These are phyloP conservation scores for Pipra filicauda DNA, from an alignment of 2,113 vertebrate species.

Conservation along the genomic window DNA sequence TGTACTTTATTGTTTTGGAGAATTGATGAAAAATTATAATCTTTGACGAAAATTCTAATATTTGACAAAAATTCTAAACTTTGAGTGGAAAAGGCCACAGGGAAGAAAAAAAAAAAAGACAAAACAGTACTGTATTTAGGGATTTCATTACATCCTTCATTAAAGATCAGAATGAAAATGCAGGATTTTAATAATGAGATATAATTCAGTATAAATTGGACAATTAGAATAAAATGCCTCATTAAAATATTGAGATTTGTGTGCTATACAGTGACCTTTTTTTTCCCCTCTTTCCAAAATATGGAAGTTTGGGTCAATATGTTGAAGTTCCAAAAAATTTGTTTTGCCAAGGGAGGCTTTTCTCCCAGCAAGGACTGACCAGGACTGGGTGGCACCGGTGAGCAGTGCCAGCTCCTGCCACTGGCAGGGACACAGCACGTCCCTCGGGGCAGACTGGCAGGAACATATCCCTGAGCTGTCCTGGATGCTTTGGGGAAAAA, in stretches of 20 bases:
- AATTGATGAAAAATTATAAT: background rate
- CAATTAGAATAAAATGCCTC: slow-evolving; percentile 18
- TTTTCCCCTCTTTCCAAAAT: background rate
- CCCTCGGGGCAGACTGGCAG: background rate
- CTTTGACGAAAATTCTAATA: background rate
- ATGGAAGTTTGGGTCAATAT: background rate
- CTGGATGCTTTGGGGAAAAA: background rate
- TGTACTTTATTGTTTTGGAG: background rate
- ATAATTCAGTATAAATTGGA: slow-evolving; percentile 57
- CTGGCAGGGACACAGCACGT: background rate
- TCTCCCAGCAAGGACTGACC: background rate
- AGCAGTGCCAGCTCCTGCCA: fast-evolving
- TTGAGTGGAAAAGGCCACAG: background rate
- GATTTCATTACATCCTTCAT: slow-evolving; percentile 46
- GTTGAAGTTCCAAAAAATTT: background rate
- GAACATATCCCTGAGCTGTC: background rate
- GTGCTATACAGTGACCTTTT: background rate
- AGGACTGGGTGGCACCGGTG: fast-evolving
- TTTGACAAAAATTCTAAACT: background rate
- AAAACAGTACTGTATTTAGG: background rate
- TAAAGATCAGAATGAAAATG: slow-evolving; percentile 62
- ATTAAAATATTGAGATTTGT: slow-evolving; percentile 28
- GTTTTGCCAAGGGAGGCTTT: background rate
- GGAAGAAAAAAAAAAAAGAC: background rate
- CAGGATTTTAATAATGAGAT: slow-evolving; percentile 31